Conservation (phyloP, 2,888 invertebrate genomes). For the Stenodera caucasica region DNA sequence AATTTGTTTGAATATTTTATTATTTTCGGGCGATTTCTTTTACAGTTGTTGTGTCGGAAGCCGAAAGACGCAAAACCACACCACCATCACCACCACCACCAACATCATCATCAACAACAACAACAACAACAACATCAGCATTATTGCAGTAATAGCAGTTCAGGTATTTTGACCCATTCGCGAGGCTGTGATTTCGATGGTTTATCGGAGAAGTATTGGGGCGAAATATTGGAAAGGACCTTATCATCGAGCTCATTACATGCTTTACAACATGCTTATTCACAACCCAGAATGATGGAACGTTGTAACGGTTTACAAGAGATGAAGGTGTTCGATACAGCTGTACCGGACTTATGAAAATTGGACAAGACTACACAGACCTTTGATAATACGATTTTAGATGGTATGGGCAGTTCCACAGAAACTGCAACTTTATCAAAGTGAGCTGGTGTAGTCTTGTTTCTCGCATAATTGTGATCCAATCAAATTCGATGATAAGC, state of each 20-base stretch:
- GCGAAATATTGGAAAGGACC: conserved; percentile 75
- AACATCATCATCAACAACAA: conserved; percentile 31
- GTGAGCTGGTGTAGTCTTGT: conserved; percentile 30
- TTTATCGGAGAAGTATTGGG: conserved; percentile 62
- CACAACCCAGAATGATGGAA: conserved; percentile 46
- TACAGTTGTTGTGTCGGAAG: conserved; percentile 48
- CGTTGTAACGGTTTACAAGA: conserved; percentile 52
- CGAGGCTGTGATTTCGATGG: conserved; percentile 59
- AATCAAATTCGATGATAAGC: not conserved
- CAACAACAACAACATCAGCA: conserved; percentile 42
- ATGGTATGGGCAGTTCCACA: conserved; percentile 50
- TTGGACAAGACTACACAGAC: conserved; percentile 56
- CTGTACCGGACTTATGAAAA: conserved; percentile 56
- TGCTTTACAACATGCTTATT: conserved; percentile 55
- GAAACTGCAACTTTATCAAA: conserved; percentile 47
- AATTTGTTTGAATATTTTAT: too few relatives aligned
- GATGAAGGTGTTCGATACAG: conserved; percentile 50
- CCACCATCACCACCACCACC: conserved; percentile 34
- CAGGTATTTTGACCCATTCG: conserved; percentile 43
- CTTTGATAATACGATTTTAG: conserved; percentile 45
- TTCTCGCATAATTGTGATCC: conserved; percentile 22
- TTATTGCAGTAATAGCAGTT: conserved; percentile 47
- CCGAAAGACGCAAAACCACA: conserved; percentile 38
- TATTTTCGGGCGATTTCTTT: conserved; percentile 15
- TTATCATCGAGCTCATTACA: conserved; percentile 76